These are phyloP conservation scores for Drosophila diplacantha DNA, from an alignment of 2,888 invertebrate species.

Conservation along the genomic window DNA sequence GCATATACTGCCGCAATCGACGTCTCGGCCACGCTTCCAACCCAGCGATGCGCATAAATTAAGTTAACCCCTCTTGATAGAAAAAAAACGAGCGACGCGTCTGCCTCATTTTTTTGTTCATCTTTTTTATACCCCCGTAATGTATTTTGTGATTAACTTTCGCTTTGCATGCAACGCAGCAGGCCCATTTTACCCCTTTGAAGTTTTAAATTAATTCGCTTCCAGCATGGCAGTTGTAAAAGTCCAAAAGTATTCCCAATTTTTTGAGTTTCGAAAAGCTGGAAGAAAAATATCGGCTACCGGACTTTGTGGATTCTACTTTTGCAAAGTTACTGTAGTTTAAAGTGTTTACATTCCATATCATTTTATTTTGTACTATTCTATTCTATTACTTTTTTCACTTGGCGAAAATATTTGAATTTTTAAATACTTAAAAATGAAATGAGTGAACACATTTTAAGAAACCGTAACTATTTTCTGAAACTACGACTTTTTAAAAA, in stretches of 20 bases:
- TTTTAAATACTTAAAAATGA: not conserved
- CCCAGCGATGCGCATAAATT: constrained; percentile 65
- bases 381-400: not conserved
- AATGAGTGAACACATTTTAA: not conserved
- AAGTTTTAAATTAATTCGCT: constrained; percentile 15
- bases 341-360: not conserved
- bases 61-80: constrained; percentile 66
- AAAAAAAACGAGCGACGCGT: constrained; percentile 52
- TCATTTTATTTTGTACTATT: not conserved
- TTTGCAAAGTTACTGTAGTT: not conserved
- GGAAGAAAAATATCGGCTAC: not conserved
- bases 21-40: constrained; percentile 58
- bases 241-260: not conserved
- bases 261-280: constrained; percentile 49
- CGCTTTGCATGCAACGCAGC: constrained; percentile 67
- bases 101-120: constrained; percentile 63
- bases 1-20: constrained; percentile 30
- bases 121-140: constrained; percentile 54
- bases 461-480: not conserved
- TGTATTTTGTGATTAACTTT: constrained; percentile 74
- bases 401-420: not conserved
- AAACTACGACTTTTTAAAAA: not conserved
- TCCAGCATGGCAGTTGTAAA: not conserved
- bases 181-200: constrained; percentile 49
- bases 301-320: no score